Conservation (phyloP, 2,797 vertebrate species). For the Fratercula arctica region DNA sequence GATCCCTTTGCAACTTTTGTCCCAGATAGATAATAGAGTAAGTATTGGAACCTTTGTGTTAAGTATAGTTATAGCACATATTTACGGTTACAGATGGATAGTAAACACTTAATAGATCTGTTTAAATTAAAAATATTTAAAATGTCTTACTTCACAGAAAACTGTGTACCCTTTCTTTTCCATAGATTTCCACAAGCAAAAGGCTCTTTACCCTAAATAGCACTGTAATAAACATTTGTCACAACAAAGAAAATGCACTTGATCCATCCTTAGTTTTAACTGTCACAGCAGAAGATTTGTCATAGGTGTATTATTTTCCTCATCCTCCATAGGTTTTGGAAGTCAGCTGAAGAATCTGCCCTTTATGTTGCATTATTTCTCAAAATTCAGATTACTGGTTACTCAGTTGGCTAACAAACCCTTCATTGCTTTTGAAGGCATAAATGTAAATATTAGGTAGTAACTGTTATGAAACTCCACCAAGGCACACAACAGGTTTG, state of each 20-base stretch:
- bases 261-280: background rate
- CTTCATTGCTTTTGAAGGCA: background rate
- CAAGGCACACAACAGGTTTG: background rate
- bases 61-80: background rate
- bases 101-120: background rate
- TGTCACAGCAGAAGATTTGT: background rate
- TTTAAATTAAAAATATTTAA: background rate
- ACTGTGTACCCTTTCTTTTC: fast-evolving
- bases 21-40: background rate
- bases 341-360: background rate
- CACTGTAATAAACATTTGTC: background rate
- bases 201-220: background rate
- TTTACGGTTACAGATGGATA: background rate
- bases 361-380: background rate
- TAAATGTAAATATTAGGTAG: background rate
- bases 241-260: background rate
- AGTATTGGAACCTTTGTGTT: background rate
- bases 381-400: background rate
- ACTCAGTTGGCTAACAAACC: background rate
- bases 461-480: background rate
- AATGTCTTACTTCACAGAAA: background rate
- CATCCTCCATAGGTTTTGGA: background rate
- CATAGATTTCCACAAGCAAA: background rate
- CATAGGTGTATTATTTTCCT: background rate
- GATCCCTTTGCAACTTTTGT: background rate